Base-by-base conservation (phyloP, 2,797 vertebrate genomes). In the Micromesistius poutassou region DNA sequence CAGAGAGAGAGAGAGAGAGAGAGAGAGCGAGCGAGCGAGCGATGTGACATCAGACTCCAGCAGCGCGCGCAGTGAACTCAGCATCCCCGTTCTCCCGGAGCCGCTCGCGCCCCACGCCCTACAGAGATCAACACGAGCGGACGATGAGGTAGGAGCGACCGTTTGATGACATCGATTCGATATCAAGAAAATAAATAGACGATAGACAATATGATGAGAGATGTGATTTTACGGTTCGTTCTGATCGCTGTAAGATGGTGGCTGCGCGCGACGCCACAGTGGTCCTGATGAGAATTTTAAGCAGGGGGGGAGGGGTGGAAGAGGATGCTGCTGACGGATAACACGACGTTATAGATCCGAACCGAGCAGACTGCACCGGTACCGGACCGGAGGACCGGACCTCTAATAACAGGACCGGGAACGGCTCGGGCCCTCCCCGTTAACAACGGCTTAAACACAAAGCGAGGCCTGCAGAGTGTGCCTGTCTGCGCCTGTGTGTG, bases 231-330 rank as follows among this genome's bases (percentile, higher is more conserved):
- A 68, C 10, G 62, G 28, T 62, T 62, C 7, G n/a, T 62, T n/a
- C 55, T 22, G 46, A 25, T 62, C 55, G 22, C 22, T 25, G 22
- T 5, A 28, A 28, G 62, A 28, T 12, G 62, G 42, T 25, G 9
- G 40, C 10, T 31, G 46, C n/a, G n/a, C 40, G n/a, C n/a, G 50
- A 28, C 22, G 55, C 30, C 22, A n/a, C 10, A 22, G 25, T 72
- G 68, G 40, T 77, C 70, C 76, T 77, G 76, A 77, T 72, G 76
- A n/a, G 76, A 73, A 80, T 74, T 31, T 40, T 74, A 42, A 74
- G n/a, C 38, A 77, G 36, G 42, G 35, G 50, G 19, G 68, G 66
- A 5, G 25, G 22, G 55, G 55, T n/a, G 38, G 25, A 38, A 38
- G n/a, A 46, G 46, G 73, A 74, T 55, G 73, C 42, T 74, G 25